Percentiles rank a stretch among this genome's conserved stretches.
Evolutionary conservation across 2,888 invertebrate species (phyloP).

Genomic region (Macrosiphum euphorbiae): DNA sequence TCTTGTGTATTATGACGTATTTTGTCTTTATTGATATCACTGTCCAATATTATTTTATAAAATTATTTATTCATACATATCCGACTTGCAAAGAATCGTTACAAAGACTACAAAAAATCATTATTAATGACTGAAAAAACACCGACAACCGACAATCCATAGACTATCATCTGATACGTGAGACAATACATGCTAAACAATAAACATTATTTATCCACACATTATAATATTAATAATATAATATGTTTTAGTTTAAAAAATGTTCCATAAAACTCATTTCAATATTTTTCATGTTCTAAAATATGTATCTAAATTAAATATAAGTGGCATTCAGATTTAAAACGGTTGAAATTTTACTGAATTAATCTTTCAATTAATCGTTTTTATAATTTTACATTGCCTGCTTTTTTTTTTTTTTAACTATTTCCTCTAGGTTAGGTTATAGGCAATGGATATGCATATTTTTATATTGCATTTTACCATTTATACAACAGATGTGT

Average conservation of each 20-base stretch:
- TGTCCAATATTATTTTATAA: not conserved
- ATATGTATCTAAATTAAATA: not conserved
- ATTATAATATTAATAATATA: not conserved
- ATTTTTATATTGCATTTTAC: not conserved
- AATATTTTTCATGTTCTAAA: not conserved
- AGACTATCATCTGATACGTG: not conserved
- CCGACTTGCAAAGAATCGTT: not conserved
- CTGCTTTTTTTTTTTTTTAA: not conserved
- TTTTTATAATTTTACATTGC: not conserved
- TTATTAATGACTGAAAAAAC: no score
- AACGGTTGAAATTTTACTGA: not conserved
- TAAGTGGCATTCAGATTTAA: not conserved
- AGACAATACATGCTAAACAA: no score
- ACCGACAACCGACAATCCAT: not conserved
- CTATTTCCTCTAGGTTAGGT: not conserved
- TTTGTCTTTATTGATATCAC: not conserved
- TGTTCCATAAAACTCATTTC: not conserved
- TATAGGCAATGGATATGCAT: not conserved
- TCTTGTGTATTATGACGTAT: not conserved
- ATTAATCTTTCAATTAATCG: no score
- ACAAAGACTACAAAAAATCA: no score
- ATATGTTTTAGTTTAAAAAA: not conserved
- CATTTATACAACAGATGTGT: not conserved
- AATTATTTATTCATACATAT: not conserved
- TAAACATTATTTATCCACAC: not conserved